phyloP scores from a whole-genome alignment of 2,113 vertebrate species.

The Pseudopodoces humilis region DNA sequence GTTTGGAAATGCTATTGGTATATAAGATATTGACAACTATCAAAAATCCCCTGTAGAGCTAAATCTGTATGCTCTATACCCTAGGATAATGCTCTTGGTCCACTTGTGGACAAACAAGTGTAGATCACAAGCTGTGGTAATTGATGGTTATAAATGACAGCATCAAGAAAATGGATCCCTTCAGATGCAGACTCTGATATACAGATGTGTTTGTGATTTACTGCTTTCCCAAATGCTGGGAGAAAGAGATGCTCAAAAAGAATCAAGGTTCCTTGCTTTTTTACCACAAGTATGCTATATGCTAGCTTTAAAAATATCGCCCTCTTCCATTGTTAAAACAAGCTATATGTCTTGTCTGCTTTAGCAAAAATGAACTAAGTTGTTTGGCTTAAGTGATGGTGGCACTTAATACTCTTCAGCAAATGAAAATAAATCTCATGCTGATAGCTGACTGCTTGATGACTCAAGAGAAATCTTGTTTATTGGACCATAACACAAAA shows the following conservation, averaged over 20 bases:
- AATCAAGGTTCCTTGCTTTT: neutral
- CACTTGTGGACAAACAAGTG: neutral
- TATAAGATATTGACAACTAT: neutral
- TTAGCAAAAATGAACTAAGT: neutral
- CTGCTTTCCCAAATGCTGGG: neutral
- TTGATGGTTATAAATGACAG: neutral
- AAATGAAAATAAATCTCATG: neutral
- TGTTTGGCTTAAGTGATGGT: neutral
- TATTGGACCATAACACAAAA: slow-evolving; percentile 31
- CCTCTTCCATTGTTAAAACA: neutral
- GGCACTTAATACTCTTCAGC: neutral
- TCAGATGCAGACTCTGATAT: neutral
- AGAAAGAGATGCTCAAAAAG: neutral
- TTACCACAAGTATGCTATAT: neutral
- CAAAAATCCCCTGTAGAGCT: neutral
- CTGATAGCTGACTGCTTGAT: slow-evolving; percentile 39
- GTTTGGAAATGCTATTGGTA: neutral
- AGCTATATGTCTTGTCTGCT: neutral
- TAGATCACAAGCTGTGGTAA: neutral
- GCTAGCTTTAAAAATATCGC: neutral
- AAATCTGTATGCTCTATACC: neutral
- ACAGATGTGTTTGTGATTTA: neutral
- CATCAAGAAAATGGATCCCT: neutral
- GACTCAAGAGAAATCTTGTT: slow-evolving; percentile 53
- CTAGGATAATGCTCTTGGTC: neutral